These are phyloP conservation scores for Florisuga fusca DNA, from an alignment of 2,797 vertebrate genomes.

Conservation along the genomic window DNA sequence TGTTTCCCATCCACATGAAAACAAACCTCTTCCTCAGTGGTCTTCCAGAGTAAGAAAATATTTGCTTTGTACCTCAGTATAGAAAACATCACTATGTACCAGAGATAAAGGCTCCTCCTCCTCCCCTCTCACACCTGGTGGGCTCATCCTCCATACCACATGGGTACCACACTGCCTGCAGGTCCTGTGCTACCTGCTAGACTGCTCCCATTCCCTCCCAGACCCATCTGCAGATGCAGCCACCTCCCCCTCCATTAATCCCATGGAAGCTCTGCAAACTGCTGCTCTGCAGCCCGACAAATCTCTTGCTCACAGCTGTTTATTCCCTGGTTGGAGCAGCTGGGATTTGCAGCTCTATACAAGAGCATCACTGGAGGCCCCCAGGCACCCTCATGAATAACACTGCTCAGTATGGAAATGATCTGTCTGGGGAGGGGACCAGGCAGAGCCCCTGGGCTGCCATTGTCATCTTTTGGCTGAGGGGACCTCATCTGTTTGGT, in stretches of 20 bases:
- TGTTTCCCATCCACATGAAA: not conserved
- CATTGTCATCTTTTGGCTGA: not conserved
- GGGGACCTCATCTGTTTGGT: not conserved
- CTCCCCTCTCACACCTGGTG: not conserved
- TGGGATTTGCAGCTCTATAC: conserved; percentile 21
- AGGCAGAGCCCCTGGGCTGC: not conserved
- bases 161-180: not conserved
- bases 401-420: not conserved
- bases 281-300: not conserved
- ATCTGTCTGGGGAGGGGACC: not conserved
- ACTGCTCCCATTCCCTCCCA: not conserved
- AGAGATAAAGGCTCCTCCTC: not conserved
- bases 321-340: not conserved
- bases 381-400: not conserved
- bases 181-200: not conserved
- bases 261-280: not conserved
- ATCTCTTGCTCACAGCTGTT: not conserved
- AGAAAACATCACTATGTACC: not conserved
- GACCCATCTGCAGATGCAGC: not conserved
- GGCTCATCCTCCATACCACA: not conserved
- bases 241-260: not conserved
- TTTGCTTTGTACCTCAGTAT: not conserved
- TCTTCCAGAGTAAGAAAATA: not conserved
- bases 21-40: not conserved
- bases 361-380: not conserved